phyloP scores from a whole-genome alignment of 1,140 invertebrate genomes.

The Zaprionus africanus region DNA sequence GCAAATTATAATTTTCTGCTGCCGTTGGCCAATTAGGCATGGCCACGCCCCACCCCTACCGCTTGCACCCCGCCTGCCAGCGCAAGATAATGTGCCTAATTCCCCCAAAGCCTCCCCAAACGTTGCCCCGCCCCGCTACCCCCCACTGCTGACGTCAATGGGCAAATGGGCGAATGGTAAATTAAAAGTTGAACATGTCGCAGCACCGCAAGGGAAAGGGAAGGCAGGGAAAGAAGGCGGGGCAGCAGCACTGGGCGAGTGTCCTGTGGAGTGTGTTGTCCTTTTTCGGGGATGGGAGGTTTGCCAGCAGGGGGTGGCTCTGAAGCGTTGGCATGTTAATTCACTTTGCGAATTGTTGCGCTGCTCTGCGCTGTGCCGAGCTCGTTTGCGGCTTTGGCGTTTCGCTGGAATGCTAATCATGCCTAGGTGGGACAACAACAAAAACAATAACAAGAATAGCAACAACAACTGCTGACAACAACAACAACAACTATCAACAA shows the following conservation, averaged over 20 bases:
- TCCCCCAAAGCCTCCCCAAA: conserved; percentile 30
- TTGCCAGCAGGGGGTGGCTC: conserved; percentile 37
- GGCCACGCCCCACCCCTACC: conserved; percentile 15
- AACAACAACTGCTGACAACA: conserved; percentile 3
- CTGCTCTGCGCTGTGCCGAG: conserved; percentile 18
- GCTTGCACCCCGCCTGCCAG: conserved; percentile 8
- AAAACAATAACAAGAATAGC: conserved; percentile 11
- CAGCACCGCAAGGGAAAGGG: conserved; percentile 31
- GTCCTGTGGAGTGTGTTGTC: conserved; percentile 13
- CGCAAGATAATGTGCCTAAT: conserved; percentile 64
- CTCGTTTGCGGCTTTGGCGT: conserved; percentile 41
- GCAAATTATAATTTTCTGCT: conserved; percentile 82
- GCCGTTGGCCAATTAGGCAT: conserved; percentile 73
- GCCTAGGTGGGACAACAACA: conserved; percentile 50
- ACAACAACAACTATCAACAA: conserved; percentile 23
- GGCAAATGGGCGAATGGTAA: conserved; percentile 43
- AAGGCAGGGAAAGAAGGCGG: conserved; percentile 28
- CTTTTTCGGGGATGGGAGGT: conserved; percentile 12
- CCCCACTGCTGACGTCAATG: conserved; percentile 64
- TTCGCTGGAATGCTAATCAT: conserved; percentile 65
- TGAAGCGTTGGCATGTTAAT: conserved; percentile 69
- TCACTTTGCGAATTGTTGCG: conserved; percentile 81
- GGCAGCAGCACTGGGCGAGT: conserved; percentile 32
- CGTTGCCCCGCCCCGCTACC: not conserved
- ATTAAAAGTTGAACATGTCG: conserved; percentile 80